phyloP scores from a whole-genome alignment of 1,140 invertebrate genomes.

The Sycophila sp. region DNA sequence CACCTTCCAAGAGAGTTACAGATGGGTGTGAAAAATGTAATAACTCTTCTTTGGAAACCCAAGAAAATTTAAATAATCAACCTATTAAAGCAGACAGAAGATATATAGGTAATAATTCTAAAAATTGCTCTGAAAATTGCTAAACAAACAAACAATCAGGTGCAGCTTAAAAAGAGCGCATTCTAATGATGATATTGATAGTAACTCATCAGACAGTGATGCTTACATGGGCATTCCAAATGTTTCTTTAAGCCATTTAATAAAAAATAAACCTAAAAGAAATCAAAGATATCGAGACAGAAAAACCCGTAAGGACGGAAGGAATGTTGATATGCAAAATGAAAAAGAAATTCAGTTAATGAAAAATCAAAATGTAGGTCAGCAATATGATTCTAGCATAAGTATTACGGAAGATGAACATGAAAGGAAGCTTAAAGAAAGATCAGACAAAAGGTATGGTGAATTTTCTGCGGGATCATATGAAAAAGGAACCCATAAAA shows the following conservation, averaged over 20 bases:
- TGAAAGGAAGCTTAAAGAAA: background rate
- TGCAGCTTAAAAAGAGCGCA: background rate
- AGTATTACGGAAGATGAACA: slow-evolving; percentile 44
- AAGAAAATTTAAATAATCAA: slow-evolving; percentile 17
- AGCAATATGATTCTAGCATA: slow-evolving; percentile 38
- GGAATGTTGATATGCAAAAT: background rate
- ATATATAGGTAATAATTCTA: background rate
- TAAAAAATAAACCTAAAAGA: slow-evolving; percentile 12
- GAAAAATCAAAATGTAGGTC: background rate
- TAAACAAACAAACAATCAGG: background rate
- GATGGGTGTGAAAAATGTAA: slow-evolving; percentile 20
- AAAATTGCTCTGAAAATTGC: background rate
- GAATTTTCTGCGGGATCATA: too few relatives aligned
- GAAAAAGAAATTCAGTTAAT: background rate
- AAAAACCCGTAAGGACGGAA: slow-evolving; percentile 22
- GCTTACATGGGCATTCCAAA: slow-evolving; percentile 43
- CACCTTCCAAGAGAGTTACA: background rate
- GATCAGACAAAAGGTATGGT: background rate
- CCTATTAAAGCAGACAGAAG: background rate
- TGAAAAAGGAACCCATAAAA: too few relatives aligned
- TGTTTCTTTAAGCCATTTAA: slow-evolving; percentile 36
- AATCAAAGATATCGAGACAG: background rate
- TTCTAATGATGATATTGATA: background rate
- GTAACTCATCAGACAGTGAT: slow-evolving; percentile 41
- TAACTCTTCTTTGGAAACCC: background rate